Evolutionary conservation across 2,797 vertebrate genomes (phyloP).

Genomic region (Lycodopsis pacificus): DNA sequence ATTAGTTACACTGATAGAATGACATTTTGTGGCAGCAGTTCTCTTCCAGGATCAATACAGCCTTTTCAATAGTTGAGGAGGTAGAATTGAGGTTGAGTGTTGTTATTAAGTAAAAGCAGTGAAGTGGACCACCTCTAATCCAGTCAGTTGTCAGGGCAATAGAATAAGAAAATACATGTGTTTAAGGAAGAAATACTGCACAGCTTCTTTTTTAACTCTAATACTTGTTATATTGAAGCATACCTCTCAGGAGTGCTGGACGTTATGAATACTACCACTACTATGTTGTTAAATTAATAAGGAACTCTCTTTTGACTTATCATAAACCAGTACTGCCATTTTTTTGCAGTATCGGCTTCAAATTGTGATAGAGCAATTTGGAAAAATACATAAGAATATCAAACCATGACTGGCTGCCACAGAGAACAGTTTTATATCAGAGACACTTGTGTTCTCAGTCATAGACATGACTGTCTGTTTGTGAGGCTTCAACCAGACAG

Average conservation of each 20-base stretch:
- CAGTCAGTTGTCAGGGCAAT: conserved; percentile 32
- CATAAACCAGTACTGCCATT: background rate
- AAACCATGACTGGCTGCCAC: background rate
- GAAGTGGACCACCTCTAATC: conserved; percentile 47
- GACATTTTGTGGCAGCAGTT: conserved; percentile 44
- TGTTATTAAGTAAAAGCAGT: conserved; percentile 64
- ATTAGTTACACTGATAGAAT: conserved; percentile 61
- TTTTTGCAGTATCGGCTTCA: background rate
- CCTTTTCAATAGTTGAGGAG: conserved; percentile 41
- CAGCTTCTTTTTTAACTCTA: conserved; percentile 7
- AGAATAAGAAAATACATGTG: conserved; percentile 28
- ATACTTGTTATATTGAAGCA: background rate
- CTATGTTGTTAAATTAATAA: background rate
- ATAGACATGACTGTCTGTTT: background rate
- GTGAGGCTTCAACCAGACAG: background rate
- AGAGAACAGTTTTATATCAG: conserved; percentile 4
- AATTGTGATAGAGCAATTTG: background rate
- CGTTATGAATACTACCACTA: background rate
- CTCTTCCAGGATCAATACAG: conserved; percentile 47
- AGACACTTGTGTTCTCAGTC: background rate
- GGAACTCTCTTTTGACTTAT: background rate
- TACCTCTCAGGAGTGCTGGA: background rate
- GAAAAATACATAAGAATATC: background rate
- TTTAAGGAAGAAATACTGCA: conserved; percentile 21
- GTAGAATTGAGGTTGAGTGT: conserved; percentile 47